Evolutionary conservation across 2,797 vertebrate genomes (phyloP), one percentile per base, ranked within the genome.

Genomic region (Gymnodraco acuticeps): DNA sequence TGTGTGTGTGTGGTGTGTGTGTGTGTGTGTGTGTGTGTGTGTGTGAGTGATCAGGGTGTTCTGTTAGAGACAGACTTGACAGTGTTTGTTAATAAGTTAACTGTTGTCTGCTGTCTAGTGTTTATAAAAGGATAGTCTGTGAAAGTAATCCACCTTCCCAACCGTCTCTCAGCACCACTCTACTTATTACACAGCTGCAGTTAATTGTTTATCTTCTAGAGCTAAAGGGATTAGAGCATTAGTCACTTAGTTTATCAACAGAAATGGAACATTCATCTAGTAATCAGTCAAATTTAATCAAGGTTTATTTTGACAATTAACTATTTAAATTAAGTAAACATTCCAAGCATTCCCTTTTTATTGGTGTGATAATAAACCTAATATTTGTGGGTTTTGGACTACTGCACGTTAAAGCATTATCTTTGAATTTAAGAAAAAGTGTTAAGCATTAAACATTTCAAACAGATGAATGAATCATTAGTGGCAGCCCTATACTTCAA

Each of bases 21-120:
- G 76, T 51, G 23, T 70, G 46, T 52, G 47, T 62, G 41, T 63
- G 74, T 52, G 50, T 64, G 58, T 46, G 23, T 52, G 74, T 17
- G 31, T 54, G 76, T 52, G 50, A 31, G 5, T 20, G 23, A 55
- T 74, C 1, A 48, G 17, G 5, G 41, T 59, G 61, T 72, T 19
- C 63, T 33, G 20, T 43, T 10, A 52, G 45, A 43, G 45, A 43
- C 33, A 38, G 45, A 38, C 54, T 20, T 62, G 43, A 48, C 23
- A 1, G 33, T 59, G 48, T 73, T 85, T 78, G 68, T 50, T 52
- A 60, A 23, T 10, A 60, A 56, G 55, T 0, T 23, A 27, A 11
- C 19, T 42, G 41, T 16, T 51, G 48, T 16, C 47, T 1, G 0
- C 23, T 2, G 41, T 77, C 3, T 46, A 0, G 27, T 27, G 31